These are phyloP conservation scores for Perognathus longimembris DNA, from an alignment of 2,113 vertebrate species.

Conservation along the genomic window DNA sequence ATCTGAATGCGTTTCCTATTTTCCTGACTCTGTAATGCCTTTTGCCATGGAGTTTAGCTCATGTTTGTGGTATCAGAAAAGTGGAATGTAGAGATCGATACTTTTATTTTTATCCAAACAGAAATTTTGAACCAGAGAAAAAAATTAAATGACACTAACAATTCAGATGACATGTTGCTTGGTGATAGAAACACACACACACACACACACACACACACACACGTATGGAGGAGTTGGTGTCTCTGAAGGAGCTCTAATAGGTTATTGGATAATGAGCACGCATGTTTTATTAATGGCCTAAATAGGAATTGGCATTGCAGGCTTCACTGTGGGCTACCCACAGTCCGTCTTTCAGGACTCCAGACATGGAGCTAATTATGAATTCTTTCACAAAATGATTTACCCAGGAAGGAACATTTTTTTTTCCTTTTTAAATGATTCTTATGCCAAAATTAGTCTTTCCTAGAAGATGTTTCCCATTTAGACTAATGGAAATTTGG, in stretches of 20 bases:
- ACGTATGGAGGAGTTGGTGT: background rate
- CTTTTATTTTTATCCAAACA: background rate
- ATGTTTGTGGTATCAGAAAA: background rate
- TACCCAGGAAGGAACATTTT: constrained; percentile 68
- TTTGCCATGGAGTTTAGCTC: background rate
- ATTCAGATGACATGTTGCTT: constrained; percentile 53
- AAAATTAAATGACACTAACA: constrained; percentile 28
- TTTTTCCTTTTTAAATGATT: background rate
- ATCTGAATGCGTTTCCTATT: background rate
- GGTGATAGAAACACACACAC: constrained; percentile 16
- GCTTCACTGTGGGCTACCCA: constrained; percentile 28
- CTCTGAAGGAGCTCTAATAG: constrained; percentile 40
- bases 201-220: background rate
- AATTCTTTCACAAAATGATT: constrained; percentile 68
- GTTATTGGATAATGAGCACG: constrained; percentile 36
- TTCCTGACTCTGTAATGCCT: background rate
- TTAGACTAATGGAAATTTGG: constrained; percentile 72
- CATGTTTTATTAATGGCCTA: constrained; percentile 59
- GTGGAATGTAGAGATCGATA: background rate
- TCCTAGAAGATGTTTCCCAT: constrained; percentile 70
- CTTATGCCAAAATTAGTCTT: constrained; percentile 62
- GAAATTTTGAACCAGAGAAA: constrained; percentile 34
- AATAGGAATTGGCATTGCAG: constrained; percentile 2
- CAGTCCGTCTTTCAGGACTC: constrained; percentile 30
- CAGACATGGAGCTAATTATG: constrained; percentile 65